phyloP scores from a whole-genome alignment of 2,888 invertebrate genomes.

The Drosophila acutilabella region DNA sequence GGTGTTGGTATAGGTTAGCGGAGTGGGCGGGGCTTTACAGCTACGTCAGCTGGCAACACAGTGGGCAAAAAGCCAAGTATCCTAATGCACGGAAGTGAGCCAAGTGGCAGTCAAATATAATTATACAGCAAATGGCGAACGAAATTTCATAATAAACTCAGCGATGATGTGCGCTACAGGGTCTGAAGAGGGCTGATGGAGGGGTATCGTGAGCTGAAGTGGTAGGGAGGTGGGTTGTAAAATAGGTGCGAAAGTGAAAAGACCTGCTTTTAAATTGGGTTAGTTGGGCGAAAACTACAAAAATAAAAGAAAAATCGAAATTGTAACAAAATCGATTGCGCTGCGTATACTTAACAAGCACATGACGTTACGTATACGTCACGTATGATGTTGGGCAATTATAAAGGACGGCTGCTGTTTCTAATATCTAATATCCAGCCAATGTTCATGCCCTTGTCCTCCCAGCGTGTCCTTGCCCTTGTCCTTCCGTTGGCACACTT shows the following conservation, averaged over 20 bases:
- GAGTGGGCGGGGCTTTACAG: slow-evolving; percentile 15
- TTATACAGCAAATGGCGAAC: slow-evolving; percentile 42
- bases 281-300: slow-evolving; percentile 45
- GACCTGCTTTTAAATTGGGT: slow-evolving; percentile 49
- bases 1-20: neutral
- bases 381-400: neutral
- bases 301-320: slow-evolving; percentile 1
- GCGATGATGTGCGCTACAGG: slow-evolving; percentile 18
- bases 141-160: slow-evolving; percentile 56
- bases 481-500: slow-evolving; percentile 38
- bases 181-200: neutral
- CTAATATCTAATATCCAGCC: neutral
- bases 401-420: neutral
- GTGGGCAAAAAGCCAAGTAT: slow-evolving; percentile 70
- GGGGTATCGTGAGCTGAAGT: neutral
- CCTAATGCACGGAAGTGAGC: slow-evolving; percentile 67
- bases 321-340: slow-evolving; percentile 46
- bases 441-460: slow-evolving; percentile 16
- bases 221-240: neutral
- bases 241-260: slow-evolving; percentile 36
- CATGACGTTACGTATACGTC: slow-evolving; percentile 4
- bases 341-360: slow-evolving; percentile 11
- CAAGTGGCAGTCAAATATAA: slow-evolving; percentile 61
- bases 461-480: slow-evolving; percentile 46
- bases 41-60: slow-evolving; percentile 72